phyloP scores from a whole-genome alignment of 2,113 vertebrate genomes.

The Brienomyrus brachyistius region DNA sequence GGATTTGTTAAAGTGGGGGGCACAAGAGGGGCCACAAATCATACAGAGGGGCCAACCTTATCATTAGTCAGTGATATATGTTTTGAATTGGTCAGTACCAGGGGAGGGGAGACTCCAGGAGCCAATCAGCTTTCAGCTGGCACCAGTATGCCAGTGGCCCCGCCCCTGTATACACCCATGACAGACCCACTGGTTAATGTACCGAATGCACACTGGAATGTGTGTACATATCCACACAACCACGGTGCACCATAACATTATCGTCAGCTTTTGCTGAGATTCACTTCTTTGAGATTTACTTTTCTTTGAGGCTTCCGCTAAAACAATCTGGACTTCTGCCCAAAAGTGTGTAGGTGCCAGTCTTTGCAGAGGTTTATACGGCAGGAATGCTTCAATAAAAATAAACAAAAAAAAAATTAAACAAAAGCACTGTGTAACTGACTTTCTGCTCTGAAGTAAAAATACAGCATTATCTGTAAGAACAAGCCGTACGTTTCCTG shows the following conservation, averaged over 20 bases:
- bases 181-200: neutral
- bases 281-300: neutral
- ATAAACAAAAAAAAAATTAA: neutral
- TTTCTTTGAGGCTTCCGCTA: neutral
- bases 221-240: neutral
- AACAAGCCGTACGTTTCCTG: neutral
- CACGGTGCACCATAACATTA: neutral
- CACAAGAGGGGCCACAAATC: neutral
- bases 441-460: neutral
- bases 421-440: neutral
- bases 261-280: neutral
- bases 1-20: neutral
- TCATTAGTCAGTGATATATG: neutral
- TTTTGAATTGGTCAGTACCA: neutral
- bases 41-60: neutral
- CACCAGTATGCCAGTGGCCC: neutral
- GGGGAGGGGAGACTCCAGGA: neutral
- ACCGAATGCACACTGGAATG: neutral
- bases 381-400: neutral
- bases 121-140: neutral
- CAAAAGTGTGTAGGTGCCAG: neutral
- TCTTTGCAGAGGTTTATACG: neutral
- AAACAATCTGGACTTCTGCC: neutral
- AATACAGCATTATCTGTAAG: neutral
- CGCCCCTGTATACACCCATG: neutral